A percentile compares a stretch with the other conserved stretches of the same genome.
These are phyloP conservation scores for Gymnogyps californianus DNA, from an alignment of 2,113 vertebrate species.

Conservation along the genomic window DNA sequence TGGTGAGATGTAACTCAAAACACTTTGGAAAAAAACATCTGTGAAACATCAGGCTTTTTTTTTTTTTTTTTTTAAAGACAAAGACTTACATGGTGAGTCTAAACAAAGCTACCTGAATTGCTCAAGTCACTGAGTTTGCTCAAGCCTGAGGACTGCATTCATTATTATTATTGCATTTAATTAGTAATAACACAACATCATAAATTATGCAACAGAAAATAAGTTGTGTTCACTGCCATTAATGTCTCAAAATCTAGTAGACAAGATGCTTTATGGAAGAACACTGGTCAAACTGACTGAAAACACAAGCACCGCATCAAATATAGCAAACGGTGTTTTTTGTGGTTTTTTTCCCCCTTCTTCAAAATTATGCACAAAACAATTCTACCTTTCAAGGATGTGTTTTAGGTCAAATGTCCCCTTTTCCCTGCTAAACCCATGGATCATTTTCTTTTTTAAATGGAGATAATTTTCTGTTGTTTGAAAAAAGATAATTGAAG, in stretches of 20 bases:
- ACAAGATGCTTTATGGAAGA: neutral
- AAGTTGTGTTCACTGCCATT: neutral
- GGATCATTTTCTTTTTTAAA: neutral
- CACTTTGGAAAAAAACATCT: neutral
- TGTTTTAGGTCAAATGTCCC: neutral
- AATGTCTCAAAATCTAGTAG: neutral
- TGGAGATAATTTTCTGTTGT: slow-evolving; percentile 3
- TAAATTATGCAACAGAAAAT: neutral
- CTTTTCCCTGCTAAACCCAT: neutral
- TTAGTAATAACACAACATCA: neutral
- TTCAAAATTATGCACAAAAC: neutral
- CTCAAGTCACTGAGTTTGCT: neutral
- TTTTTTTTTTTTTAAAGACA: neutral
- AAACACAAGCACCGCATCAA: neutral
- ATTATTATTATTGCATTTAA: neutral
- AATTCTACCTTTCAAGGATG: neutral
- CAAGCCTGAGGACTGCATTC: neutral
- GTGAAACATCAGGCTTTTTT: neutral
- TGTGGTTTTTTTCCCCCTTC: neutral
- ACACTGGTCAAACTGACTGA: neutral
- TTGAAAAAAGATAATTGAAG: slow-evolving; percentile 13
- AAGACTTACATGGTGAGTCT: neutral
- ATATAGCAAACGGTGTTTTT: neutral
- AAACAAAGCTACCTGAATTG: neutral
- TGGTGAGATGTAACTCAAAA: neutral